Evolutionary conservation across 2,888 invertebrate genomes (phyloP), one percentile per base, ranked within the genome.

Genomic region (Diarsia dahlii): DNA sequence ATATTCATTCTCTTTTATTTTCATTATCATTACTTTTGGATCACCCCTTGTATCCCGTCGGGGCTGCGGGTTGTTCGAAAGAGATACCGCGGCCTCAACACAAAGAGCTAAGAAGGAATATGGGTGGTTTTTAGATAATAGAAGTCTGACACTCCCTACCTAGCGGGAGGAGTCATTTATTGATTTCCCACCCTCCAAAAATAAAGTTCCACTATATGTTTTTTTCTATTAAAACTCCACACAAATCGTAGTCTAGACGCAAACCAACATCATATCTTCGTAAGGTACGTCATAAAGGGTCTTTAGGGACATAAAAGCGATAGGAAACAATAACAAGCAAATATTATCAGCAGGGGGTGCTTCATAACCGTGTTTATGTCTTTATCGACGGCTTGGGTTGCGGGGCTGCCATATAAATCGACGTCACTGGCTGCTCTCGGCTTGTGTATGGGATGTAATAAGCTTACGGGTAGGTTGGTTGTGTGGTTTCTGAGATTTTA

Each of bases 351-450:
- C 90, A 85, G 88, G 90, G 90, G 91, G 85, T 90, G 86, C 89
- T 91, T 92, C 92, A 92, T 91, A 91, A 91, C 90, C 87, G 84
- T 88, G 89, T 92, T 93, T 91, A 92, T 91, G 90, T 89, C 92
- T 91, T 91, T 91, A 93, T 92, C 92, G 89, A 67, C 74, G 77
- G 88, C 81, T 81, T 84, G 86, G 88, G 88, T 83, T 73, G 84
- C 80, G 85, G 86, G 88, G 87, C 82, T 71, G 72, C 74, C 76
- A 73, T 81, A 87, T 87, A 85, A 85, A 87, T 87, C 69, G 60
- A 74, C 81, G 80, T 86, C 82, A 81, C 75, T 81, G 71, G 76
- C 79, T 78, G 81, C 82, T 84, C 71, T 54, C 46, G 46, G 23
- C 74, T 80, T 81, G 74, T 85, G 77, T 81, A 76, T 78, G 63